phyloP scores from a whole-genome alignment of 2,888 invertebrate species.

The Melanchra persicariae region DNA sequence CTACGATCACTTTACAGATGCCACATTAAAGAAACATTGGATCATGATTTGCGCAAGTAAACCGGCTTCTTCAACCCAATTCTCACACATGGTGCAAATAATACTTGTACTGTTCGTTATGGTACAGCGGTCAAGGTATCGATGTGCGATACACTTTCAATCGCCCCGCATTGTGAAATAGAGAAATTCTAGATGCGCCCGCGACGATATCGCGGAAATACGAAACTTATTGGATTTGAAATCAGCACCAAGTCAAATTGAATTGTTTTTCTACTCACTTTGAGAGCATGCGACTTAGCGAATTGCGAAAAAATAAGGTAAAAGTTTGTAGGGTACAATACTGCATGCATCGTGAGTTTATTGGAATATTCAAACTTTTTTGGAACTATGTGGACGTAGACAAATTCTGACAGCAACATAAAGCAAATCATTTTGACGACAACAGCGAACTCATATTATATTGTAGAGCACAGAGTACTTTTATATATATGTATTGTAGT shows the following conservation, averaged over 20 bases:
- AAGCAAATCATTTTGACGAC: slow-evolving; percentile 5
- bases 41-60: background rate
- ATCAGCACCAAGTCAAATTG: slow-evolving; percentile 23
- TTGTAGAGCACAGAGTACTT: no score
- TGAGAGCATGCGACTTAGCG: background rate
- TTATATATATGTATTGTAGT: no score
- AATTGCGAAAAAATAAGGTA: background rate
- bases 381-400: background rate
- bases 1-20: background rate
- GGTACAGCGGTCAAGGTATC: slow-evolving; percentile 69
- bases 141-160: slow-evolving; percentile 64
- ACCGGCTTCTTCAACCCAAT: slow-evolving; percentile 36
- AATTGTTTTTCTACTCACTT: background rate
- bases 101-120: slow-evolving; percentile 61
- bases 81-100: slow-evolving; percentile 45
- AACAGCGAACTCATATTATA: background rate
- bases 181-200: slow-evolving; percentile 62
- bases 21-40: background rate
- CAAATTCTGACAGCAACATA: slow-evolving; percentile 7
- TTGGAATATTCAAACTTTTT: background rate
- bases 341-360: background rate
- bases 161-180: slow-evolving; percentile 45
- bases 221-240: slow-evolving; percentile 44
- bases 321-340: background rate
- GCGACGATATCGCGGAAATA: slow-evolving; percentile 53